Evolutionary conservation across 1,140 invertebrate genomes (phyloP).

Genomic region (Panulirus ornatus): DNA sequence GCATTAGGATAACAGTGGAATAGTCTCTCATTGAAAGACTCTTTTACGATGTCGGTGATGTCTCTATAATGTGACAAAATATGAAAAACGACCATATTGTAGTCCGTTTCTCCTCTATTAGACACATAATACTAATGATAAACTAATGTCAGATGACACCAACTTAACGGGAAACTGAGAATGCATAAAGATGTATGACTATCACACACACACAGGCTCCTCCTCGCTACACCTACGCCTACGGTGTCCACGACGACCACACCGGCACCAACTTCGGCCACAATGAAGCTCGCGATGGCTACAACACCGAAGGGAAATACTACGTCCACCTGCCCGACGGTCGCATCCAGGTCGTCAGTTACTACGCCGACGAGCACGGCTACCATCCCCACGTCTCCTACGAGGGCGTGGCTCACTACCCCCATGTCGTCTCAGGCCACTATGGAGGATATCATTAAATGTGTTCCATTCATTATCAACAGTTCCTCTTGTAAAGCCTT

Average conservation of each 20-base stretch:
- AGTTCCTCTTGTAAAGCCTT: too few species aligned
- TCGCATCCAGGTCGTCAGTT: slow-evolving; percentile 93
- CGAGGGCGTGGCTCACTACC: slow-evolving; percentile 80
- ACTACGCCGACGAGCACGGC: slow-evolving; percentile 94
- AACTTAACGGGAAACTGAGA: too few species aligned
- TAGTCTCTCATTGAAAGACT: too few species aligned
- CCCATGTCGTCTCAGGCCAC: not conserved
- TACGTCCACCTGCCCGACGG: slow-evolving; percentile 57
- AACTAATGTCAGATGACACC: too few species aligned
- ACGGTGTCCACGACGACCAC: slow-evolving; percentile 27
- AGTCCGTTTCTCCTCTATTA: too few species aligned
- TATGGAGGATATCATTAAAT: not conserved
- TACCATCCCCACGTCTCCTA: slow-evolving; percentile 95
- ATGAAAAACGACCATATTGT: too few species aligned
- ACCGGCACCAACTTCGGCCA: slow-evolving; percentile 34
- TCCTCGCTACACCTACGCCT: slow-evolving; percentile 3
- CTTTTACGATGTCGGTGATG: too few species aligned
- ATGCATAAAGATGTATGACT: too few species aligned
- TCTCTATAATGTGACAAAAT: too few species aligned
- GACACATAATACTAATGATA: too few species aligned
- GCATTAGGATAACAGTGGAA: too few species aligned
- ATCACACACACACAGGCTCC: not conserved
- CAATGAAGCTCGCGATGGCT: not conserved
- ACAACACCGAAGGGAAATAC: slow-evolving; percentile 39
- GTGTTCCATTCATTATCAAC: too few species aligned